These are phyloP conservation scores for Pollenia angustigena DNA, from an alignment of 2,888 invertebrate species.

Conservation along the genomic window DNA sequence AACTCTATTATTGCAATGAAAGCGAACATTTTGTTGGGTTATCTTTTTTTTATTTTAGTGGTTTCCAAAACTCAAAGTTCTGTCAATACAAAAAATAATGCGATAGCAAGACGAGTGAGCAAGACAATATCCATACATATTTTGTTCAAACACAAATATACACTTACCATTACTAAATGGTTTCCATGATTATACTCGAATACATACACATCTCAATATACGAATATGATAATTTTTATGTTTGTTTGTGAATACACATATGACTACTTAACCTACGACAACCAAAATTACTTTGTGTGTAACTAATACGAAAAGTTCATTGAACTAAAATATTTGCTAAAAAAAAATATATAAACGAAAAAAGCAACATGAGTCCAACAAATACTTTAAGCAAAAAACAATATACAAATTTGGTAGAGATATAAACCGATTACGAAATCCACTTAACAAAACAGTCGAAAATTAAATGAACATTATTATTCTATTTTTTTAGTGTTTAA, in stretches of 20 bases:
- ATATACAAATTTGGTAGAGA: not conserved
- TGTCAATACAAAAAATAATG: slow-evolving; percentile 57
- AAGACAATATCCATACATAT: slow-evolving; percentile 41
- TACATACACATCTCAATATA: not conserved
- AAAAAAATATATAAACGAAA: slow-evolving; percentile 33
- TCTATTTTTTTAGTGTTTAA: too few relatives aligned
- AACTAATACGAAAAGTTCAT: slow-evolving; percentile 65
- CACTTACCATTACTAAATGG: not conserved
- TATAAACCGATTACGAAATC: slow-evolving; percentile 12
- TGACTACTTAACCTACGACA: slow-evolving; percentile 70
- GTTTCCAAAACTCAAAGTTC: slow-evolving; percentile 66
- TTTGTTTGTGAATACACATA: slow-evolving; percentile 26
- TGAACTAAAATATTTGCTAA: slow-evolving; percentile 64
- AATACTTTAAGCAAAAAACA: slow-evolving; percentile 40
- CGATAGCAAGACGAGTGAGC: slow-evolving; percentile 28
- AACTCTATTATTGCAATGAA: too few relatives aligned
- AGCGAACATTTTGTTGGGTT: slow-evolving; percentile 14
- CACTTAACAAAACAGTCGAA: not conserved
- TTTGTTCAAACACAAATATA: slow-evolving; percentile 2
- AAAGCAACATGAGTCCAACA: slow-evolving; percentile 37
- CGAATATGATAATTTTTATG: slow-evolving; percentile 39
- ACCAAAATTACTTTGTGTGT: slow-evolving; percentile 70
- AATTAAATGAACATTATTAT: too few relatives aligned
- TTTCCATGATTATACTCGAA: slow-evolving; percentile 29
- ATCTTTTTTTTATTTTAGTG: slow-evolving; percentile 45